A percentile compares a stretch with the other conserved stretches of the same genome.
Conservation (phyloP, 2,113 vertebrate species). For the Alligator mississippiensis region DNA sequence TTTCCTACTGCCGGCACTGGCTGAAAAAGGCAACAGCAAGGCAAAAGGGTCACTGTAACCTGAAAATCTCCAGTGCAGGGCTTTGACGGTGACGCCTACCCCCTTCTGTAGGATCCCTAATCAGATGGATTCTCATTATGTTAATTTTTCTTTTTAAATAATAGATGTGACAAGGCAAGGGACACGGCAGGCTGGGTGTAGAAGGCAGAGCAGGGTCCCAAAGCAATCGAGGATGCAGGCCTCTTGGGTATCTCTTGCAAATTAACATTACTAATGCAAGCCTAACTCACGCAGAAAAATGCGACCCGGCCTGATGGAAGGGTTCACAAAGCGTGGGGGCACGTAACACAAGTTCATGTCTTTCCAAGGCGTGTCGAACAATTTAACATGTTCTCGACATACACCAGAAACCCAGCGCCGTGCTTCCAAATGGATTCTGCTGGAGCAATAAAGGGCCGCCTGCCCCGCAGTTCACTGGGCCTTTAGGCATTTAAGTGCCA, state of each 20-base stretch:
- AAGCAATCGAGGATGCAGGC: not conserved
- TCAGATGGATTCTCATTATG: not conserved
- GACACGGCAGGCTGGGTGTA: not conserved
- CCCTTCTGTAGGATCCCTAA: not conserved
- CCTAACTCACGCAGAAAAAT: not conserved
- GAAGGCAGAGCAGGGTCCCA: not conserved
- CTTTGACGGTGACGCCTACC: not conserved
- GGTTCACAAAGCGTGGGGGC: not conserved
- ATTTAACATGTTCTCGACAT: not conserved
- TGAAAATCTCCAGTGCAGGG: not conserved
- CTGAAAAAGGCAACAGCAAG: not conserved
- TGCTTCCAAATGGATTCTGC: not conserved
- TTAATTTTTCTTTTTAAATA: not conserved
- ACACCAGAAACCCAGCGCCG: not conserved
- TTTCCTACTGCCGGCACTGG: not conserved
- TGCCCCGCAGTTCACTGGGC: not conserved
- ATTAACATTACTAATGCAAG: not conserved
- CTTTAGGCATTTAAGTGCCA: not conserved
- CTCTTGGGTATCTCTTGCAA: not conserved
- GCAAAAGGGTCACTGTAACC: fast-evolving
- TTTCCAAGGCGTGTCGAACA: not conserved
- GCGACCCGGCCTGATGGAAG: not conserved
- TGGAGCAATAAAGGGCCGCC: not conserved
- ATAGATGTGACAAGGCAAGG: not conserved
- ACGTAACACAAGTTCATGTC: not conserved